Evolutionary conservation across 2,113 vertebrate genomes (phyloP), one percentile per base, ranked within the genome.

Genomic region (Uropsilus gracilis): DNA sequence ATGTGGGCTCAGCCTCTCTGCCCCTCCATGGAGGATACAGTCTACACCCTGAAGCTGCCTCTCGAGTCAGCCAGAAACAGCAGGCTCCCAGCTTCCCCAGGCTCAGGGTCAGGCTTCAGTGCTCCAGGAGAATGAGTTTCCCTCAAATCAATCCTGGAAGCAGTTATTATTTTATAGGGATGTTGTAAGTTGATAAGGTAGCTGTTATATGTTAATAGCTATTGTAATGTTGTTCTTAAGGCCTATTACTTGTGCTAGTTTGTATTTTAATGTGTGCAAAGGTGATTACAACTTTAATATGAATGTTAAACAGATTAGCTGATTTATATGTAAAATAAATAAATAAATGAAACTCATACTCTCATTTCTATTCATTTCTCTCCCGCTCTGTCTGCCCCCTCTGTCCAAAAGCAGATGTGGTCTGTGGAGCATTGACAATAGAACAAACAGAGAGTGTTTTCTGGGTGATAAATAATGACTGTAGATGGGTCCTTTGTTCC

Each of bases 241-340:
- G 96, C 96, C 98, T 98, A 97, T 91, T 98, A 97, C 94, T 96
- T 90, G 95, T 93, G 95, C 95, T 87, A 64, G 93, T 97, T 98
- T 98, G 94, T 97, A 95, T 98, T 98, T 98, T 97, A 97, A 98
- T 98, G 97, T 97, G 98, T 97, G 98, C 95, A 97, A 95, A 98
- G 97, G 97, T 98, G 98, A 97, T 98, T 98, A 98, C 96, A 98
- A 98, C 96, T 98, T 98, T 97, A 98, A 98, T 98, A 98, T 98
- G 97, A 96, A 97, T 98, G 98, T 98, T 97, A 98, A 98, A 98
- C 93, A 96, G 97, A 97, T 98, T 98, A 97, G 96, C 95, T 24
- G n/a, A 96, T 93, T 95, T 98, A 97, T 97, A 44, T 5, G 30
- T 93, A 92, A 98, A 98, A 98, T 97, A 98, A 98, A 98, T 98